Evolutionary conservation across 2,113 vertebrate species (phyloP).

Genomic region (Phyllopteryx taeniolatus): DNA sequence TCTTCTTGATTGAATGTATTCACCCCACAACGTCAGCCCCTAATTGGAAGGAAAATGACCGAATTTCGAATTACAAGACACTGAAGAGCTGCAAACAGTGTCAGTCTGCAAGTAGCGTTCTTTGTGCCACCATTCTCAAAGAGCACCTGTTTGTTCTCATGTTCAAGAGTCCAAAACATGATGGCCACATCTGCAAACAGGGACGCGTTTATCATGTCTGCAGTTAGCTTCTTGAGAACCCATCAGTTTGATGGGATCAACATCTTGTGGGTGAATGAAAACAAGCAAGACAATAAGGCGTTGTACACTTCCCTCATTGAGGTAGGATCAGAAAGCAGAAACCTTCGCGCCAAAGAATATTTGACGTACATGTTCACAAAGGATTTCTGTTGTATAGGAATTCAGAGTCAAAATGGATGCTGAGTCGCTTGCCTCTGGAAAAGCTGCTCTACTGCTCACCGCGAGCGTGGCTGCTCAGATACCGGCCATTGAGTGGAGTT

Average conservation of each 20-base stretch:
- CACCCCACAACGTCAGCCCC: too few relatives aligned
- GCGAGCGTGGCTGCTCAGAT: constrained; percentile 73
- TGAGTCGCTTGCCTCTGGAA: constrained; percentile 56
- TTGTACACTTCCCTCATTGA: not conserved
- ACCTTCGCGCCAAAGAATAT: not conserved
- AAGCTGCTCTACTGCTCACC: constrained; percentile 63
- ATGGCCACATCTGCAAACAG: constrained; percentile 63
- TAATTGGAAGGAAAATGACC: not conserved
- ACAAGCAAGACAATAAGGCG: not conserved
- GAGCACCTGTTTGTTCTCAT: not conserved
- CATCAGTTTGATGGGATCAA: constrained; percentile 67
- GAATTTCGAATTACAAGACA: too few relatives aligned
- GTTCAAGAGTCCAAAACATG: constrained; percentile 66
- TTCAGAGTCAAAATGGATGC: constrained; percentile 64
- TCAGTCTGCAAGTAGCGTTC: not conserved
- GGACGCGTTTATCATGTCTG: constrained; percentile 74
- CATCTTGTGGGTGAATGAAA: not conserved
- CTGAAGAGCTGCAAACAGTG: too few relatives aligned
- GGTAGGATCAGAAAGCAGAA: not conserved
- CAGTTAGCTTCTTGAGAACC: constrained; percentile 67
- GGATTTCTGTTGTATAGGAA: constrained; percentile 63
- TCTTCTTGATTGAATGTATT: too few relatives aligned
- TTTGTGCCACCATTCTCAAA: not conserved
- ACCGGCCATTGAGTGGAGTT: constrained; percentile 65
- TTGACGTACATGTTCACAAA: not conserved